These are phyloP conservation scores for Coluber constrictor DNA, from an alignment of 2,797 vertebrate genomes.

Conservation along the genomic window DNA sequence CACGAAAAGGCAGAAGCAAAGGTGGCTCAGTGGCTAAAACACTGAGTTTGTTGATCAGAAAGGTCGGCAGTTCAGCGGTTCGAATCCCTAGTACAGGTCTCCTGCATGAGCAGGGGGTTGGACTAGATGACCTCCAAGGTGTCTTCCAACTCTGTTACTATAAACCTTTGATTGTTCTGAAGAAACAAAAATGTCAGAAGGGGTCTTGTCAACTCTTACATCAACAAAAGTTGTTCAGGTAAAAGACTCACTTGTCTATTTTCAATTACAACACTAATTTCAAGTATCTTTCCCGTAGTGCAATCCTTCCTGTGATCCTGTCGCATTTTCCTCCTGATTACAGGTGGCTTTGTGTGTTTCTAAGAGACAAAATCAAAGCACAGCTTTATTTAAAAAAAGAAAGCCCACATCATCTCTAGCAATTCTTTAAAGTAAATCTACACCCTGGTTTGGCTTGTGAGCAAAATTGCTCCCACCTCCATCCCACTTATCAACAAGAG, in stretches of 20 bases:
- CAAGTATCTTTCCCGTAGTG: background rate
- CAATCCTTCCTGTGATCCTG: background rate
- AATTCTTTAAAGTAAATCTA: constrained; percentile 17
- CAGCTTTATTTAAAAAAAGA: background rate
- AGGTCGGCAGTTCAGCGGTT: too few species aligned
- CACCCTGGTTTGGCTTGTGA: background rate
- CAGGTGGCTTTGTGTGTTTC: background rate
- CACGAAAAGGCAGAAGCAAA: background rate
- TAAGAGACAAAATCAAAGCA: constrained; percentile 15
- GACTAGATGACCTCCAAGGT: too few species aligned
- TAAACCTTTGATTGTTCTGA: background rate
- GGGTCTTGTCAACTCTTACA: background rate
- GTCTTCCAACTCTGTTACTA: too few species aligned
- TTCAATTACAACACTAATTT: background rate
- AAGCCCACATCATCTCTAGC: background rate
- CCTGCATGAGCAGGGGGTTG: too few species aligned
- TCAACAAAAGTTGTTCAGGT: background rate
- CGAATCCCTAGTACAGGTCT: too few species aligned
- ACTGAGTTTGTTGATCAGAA: too few species aligned
- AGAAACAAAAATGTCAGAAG: background rate
- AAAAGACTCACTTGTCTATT: background rate
- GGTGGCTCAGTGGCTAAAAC: too few species aligned
- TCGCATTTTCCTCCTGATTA: background rate
- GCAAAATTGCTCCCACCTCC: background rate
- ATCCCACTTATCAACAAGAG: constrained; percentile 12